Percentiles rank a stretch among this genome's conserved stretches.
These are phyloP conservation scores for Leucophenga montana DNA, from an alignment of 2,888 invertebrate genomes.

Conservation along the genomic window DNA sequence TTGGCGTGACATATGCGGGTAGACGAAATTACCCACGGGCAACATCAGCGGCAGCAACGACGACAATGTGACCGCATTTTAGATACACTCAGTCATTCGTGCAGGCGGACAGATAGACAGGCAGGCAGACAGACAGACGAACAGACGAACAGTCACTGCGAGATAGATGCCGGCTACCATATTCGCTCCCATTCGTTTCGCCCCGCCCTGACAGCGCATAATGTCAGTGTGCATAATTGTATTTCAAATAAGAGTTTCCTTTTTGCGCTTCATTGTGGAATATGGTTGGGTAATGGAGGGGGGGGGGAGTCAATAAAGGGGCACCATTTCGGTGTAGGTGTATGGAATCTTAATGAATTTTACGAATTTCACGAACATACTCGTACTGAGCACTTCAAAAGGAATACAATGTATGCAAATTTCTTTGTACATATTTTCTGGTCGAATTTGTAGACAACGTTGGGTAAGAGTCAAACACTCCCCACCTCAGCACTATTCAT, in stretches of 20 bases:
- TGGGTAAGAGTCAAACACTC: too few relatives aligned
- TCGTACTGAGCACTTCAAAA: conserved; percentile 59
- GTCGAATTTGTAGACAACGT: too few relatives aligned
- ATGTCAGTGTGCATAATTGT: too few relatives aligned
- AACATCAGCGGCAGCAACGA: conserved; percentile 44
- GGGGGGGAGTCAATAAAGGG: not conserved
- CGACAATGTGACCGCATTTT: conserved; percentile 67
- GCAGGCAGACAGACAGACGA: too few relatives aligned
- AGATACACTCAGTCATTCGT: conserved; percentile 57
- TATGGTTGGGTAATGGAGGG: too few relatives aligned
- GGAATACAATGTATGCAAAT: conserved; percentile 49
- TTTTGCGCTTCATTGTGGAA: too few relatives aligned
- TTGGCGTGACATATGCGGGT: conserved; percentile 61
- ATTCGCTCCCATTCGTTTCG: conserved; percentile 29
- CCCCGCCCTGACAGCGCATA: conserved; percentile 4
- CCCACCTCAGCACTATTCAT: too few relatives aligned
- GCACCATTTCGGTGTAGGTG: conserved; percentile 37
- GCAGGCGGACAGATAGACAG: not conserved
- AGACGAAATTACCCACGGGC: conserved; percentile 47
- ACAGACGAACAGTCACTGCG: too few relatives aligned
- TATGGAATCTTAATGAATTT: conserved; percentile 64
- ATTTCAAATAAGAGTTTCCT: too few relatives aligned
- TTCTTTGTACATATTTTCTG: not conserved
- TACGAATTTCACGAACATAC: conserved; percentile 63
- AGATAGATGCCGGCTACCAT: too few relatives aligned